Percentiles rank a stretch among this genome's conserved stretches.
Evolutionary conservation across 2,888 invertebrate genomes (phyloP).

Genomic region (Eurytoma californica): DNA sequence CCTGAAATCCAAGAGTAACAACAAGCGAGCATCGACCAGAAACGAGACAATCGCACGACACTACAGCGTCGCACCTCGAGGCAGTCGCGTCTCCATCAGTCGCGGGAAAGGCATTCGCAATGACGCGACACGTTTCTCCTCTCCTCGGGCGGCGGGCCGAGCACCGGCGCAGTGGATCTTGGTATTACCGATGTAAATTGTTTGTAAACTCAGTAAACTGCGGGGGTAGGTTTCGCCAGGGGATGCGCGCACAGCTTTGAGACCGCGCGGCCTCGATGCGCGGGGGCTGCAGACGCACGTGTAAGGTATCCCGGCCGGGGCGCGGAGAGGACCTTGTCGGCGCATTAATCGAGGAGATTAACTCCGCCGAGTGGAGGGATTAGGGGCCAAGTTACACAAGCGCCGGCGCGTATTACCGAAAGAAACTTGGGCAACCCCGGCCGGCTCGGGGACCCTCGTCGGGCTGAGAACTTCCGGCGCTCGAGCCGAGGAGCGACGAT

Average conservation of each 20-base stretch:
- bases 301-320: not conserved
- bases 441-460: constrained; percentile 25
- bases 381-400: constrained; percentile 46
- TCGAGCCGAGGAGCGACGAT: constrained; percentile 10
- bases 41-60: no score
- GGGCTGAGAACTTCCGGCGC: constrained; percentile 38
- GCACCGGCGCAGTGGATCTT: not conserved
- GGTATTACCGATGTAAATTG: constrained; percentile 57
- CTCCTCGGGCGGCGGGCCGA: not conserved
- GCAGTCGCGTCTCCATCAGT: no score
- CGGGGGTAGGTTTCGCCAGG: not conserved
- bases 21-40: no score
- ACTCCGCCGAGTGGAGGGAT: constrained; percentile 62
- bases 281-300: not conserved
- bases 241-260: constrained; percentile 25
- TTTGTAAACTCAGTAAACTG: constrained; percentile 52
- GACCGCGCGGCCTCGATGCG: not conserved
- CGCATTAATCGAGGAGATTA: constrained; percentile 68
- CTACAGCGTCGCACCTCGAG: no score
- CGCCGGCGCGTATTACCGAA: constrained; percentile 28
- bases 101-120: no score
- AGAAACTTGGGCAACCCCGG: constrained; percentile 38
- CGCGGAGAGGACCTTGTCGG: constrained; percentile 28
- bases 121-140: not conserved
- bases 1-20: no score